Evolutionary conservation across 2,113 vertebrate genomes (phyloP).

Genomic region (Butorides virescens): DNA sequence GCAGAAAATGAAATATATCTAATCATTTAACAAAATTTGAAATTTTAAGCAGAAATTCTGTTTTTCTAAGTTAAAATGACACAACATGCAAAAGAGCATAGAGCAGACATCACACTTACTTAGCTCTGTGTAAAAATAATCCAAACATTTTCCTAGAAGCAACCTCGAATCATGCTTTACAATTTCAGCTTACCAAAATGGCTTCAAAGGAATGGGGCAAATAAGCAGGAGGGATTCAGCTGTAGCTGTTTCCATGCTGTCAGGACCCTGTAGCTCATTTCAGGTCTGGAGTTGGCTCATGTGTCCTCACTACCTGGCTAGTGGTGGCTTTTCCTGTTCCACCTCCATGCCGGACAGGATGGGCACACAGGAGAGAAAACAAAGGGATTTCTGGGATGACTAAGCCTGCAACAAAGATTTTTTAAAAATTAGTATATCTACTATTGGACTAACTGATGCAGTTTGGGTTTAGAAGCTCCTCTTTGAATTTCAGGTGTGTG

Average conservation of each 20-base stretch:
- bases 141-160: background rate
- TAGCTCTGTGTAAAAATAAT: background rate
- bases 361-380: background rate
- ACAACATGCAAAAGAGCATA: background rate
- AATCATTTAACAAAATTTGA: fast-evolving
- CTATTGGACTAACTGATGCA: background rate
- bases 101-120: background rate
- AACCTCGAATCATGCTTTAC: background rate
- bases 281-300: background rate
- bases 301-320: background rate
- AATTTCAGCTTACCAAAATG: background rate
- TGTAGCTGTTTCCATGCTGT: background rate
- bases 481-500: background rate
- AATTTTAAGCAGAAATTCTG: background rate
- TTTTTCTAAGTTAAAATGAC: background rate
- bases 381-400: background rate
- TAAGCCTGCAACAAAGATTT: background rate
- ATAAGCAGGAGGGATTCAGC: background rate
- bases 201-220: background rate
- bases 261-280: background rate
- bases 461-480: background rate
- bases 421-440: background rate
- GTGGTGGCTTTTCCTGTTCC: background rate
- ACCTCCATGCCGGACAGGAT: background rate
- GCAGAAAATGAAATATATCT: background rate